Evolutionary conservation across 2,113 vertebrate genomes (phyloP).

Genomic region (human): DNA sequence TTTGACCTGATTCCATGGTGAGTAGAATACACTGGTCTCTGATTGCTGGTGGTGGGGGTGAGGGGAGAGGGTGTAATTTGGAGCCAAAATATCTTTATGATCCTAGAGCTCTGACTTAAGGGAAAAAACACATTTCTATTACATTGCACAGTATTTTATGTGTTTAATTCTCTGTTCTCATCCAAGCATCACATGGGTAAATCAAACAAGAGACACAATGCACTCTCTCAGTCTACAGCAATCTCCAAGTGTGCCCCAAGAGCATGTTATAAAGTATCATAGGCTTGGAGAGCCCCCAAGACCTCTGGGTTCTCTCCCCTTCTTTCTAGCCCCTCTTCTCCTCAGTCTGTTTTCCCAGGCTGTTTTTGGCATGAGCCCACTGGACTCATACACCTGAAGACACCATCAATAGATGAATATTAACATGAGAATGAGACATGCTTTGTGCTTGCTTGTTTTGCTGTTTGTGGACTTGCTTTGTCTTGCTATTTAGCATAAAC

Average conservation of each 20-base stretch:
- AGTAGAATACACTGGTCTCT: background rate
- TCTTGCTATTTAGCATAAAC: background rate
- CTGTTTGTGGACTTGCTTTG: background rate
- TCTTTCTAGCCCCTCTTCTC: background rate
- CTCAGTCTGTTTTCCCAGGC: background rate
- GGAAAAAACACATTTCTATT: background rate
- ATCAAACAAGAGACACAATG: background rate
- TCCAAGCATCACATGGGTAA: background rate
- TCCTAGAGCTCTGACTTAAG: background rate
- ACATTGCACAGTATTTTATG: background rate
- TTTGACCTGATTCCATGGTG: background rate
- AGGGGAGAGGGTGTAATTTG: background rate
- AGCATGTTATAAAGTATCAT: fast-evolving
- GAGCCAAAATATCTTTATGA: background rate
- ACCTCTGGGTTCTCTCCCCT: too few species aligned
- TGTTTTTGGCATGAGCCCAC: background rate
- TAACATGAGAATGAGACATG: background rate
- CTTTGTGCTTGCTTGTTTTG: fast-evolving
- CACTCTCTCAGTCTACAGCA: background rate
- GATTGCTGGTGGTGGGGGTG: too few species aligned
- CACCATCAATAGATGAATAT: too few species aligned
- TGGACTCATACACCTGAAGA: background rate
- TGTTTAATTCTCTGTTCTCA: background rate
- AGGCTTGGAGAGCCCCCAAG: background rate
- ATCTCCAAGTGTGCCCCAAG: background rate